Conservation (phyloP, 2,113 vertebrate genomes). For the Tonatia bakeri region DNA sequence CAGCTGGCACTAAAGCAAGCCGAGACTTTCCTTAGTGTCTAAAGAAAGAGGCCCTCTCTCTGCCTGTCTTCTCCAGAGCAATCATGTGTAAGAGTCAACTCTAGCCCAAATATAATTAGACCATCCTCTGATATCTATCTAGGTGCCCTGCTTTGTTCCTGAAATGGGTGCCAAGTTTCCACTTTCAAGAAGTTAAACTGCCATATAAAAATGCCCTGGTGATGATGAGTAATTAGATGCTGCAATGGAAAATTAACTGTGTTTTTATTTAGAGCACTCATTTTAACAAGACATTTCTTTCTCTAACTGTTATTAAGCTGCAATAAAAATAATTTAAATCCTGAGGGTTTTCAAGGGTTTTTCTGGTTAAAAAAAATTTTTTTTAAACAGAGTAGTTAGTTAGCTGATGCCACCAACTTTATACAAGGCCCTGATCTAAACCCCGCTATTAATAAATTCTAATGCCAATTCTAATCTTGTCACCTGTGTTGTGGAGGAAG, state of each 20-base stretch:
- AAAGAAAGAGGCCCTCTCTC: background rate
- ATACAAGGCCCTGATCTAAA: background rate
- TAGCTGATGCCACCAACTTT: background rate
- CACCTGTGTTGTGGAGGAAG: background rate
- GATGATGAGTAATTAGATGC: slow-evolving; percentile 67
- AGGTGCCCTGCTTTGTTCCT: slow-evolving; percentile 58
- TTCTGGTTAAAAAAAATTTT: slow-evolving; percentile 7
- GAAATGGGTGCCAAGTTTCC: slow-evolving; percentile 68
- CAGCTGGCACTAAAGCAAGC: background rate
- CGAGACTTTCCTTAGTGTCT: background rate
- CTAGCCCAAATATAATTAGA: slow-evolving; percentile 60
- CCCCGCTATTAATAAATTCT: background rate
- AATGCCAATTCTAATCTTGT: background rate
- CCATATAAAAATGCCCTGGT: slow-evolving; percentile 60
- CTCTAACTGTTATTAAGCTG: slow-evolving; percentile 49
- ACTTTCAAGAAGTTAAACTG: slow-evolving; percentile 68
- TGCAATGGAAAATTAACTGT: slow-evolving; percentile 73
- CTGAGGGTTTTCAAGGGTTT: slow-evolving; percentile 42
- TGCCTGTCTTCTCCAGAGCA: background rate
- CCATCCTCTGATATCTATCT: slow-evolving; percentile 53
- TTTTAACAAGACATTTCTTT: slow-evolving; percentile 65
- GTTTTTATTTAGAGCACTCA: slow-evolving; percentile 73
- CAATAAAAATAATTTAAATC: slow-evolving; percentile 67
- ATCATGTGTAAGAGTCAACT: background rate
- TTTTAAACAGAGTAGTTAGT: background rate